phyloP scores from a whole-genome alignment of 35 echinoderm and acorn worm genomes.

The Ptychodera flava region DNA sequence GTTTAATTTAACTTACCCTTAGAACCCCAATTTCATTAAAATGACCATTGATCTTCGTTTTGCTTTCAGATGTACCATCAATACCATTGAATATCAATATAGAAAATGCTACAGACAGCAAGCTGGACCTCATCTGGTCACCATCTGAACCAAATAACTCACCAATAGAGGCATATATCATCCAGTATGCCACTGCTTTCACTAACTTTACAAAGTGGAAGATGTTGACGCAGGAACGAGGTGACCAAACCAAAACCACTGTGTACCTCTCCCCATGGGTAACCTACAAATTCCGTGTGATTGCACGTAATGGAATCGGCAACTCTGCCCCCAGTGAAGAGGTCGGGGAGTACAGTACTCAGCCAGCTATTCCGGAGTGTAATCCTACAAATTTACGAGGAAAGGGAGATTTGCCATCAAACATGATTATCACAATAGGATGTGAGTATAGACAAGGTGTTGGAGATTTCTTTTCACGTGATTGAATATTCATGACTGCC shows the following conservation, averaged over 20 bases:
- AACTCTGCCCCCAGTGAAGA: not conserved
- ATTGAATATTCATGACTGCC: no score
- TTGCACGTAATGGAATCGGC: not conserved
- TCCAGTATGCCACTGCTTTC: not conserved
- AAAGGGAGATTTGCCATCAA: not conserved
- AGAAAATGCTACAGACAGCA: not conserved
- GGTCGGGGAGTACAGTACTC: not conserved
- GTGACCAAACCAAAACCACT: not conserved
- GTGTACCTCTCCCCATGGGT: not conserved
- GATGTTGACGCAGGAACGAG: not conserved
- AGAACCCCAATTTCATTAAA: no score
- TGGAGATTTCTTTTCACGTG: no score
- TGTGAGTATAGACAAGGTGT: not conserved
- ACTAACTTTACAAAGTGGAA: not conserved
- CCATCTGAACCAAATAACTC: not conserved
- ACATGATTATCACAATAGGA: not conserved
- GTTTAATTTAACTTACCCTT: no score
- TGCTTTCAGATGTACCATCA: not conserved
- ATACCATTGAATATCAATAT: not conserved
- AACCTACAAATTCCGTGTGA: not conserved
- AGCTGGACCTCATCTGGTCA: not conserved
- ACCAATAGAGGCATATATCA: not conserved
- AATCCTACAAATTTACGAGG: constrained; percentile 12
- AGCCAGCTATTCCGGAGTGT: constrained; percentile 6
- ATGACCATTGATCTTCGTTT: no score